Conservation (phyloP, 2,797 vertebrate species). For the Anniella stebbinsi region DNA sequence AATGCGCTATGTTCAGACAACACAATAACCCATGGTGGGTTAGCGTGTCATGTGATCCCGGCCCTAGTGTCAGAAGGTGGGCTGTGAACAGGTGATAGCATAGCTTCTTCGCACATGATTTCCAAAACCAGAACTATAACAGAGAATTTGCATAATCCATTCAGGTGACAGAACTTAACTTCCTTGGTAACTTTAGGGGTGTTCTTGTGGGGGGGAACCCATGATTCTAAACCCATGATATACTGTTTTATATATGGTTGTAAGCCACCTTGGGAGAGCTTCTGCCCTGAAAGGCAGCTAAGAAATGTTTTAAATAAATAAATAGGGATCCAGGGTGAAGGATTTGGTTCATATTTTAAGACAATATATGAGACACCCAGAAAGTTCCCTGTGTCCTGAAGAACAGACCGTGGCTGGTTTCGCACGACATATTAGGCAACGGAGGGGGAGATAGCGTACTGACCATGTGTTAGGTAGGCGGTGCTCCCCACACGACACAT, state of each 20-base stretch:
- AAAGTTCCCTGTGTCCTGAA: not conserved
- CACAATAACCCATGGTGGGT: too few relatives aligned
- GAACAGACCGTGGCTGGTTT: too few relatives aligned
- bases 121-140: not conserved
- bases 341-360: constrained; percentile 2
- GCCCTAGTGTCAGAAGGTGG: not conserved
- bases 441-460: too few relatives aligned
- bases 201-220: not conserved
- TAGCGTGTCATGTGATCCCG: too few relatives aligned
- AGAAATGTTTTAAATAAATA: too few relatives aligned
- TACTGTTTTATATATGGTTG: too few relatives aligned
- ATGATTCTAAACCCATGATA: not conserved
- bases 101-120: not conserved
- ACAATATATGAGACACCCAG: not conserved
- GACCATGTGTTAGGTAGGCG: too few relatives aligned
- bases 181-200: not conserved
- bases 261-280: too few relatives aligned
- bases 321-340: not conserved
- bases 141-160: not conserved
- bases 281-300: too few relatives aligned
- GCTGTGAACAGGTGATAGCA: not conserved
- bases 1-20: too few relatives aligned
- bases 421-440: too few relatives aligned
- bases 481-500: too few relatives aligned
- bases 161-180: not conserved